These are phyloP conservation scores for Amiota minor DNA, from an alignment of 2,888 invertebrate species.

Conservation along the genomic window DNA sequence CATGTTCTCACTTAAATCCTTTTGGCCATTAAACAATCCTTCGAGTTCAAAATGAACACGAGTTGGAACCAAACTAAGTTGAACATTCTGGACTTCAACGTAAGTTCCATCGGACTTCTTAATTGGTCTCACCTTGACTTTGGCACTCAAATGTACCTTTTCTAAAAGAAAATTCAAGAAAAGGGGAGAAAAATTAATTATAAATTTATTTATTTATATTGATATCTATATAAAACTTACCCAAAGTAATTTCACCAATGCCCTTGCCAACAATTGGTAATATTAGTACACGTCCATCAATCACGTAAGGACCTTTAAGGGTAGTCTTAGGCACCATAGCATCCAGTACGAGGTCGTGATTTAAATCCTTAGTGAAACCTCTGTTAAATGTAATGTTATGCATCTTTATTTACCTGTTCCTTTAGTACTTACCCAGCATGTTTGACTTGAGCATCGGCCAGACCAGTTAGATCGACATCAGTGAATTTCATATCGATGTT, in stretches of 20 bases:
- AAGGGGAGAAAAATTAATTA: no score
- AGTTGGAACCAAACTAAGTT: constrained; percentile 51
- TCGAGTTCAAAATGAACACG: constrained; percentile 54
- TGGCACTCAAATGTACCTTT: constrained; percentile 37
- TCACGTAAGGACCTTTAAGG: constrained; percentile 63
- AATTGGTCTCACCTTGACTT: constrained; percentile 41
- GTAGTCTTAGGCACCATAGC: constrained; percentile 53
- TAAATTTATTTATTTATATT: background rate
- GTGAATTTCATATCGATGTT: constrained; percentile 65
- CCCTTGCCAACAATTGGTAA: constrained; percentile 68
- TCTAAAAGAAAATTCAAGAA: constrained; percentile 32
- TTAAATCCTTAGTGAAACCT: constrained; percentile 54
- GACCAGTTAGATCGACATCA: constrained; percentile 62
- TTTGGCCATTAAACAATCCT: constrained; percentile 74
- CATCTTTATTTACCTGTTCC: background rate
- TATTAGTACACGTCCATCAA: constrained; percentile 64
- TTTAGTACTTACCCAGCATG: constrained; percentile 53
- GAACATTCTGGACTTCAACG: constrained; percentile 45
- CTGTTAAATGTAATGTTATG: constrained; percentile 44
- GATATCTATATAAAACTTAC: constrained; percentile 45
- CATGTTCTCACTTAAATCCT: constrained; percentile 72
- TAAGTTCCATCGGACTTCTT: constrained; percentile 53
- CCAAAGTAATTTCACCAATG: constrained; percentile 50
- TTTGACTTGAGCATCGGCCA: constrained; percentile 48
- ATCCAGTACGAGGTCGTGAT: constrained; percentile 51